Evolutionary conservation across 2,113 vertebrate genomes (phyloP).

Genomic region (Oryzias curvinotus): DNA sequence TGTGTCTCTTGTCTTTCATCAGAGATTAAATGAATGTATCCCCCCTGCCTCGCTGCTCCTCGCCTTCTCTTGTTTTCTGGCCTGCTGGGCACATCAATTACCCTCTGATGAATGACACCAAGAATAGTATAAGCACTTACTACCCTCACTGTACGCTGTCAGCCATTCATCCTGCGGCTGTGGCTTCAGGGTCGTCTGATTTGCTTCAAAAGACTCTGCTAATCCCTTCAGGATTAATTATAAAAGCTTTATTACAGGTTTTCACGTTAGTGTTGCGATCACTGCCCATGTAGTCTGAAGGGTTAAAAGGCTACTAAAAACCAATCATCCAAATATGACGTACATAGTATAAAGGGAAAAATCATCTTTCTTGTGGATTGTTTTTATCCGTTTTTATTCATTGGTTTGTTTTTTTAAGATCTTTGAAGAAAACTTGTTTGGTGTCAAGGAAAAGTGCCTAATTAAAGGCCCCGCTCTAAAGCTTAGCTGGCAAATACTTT

Average conservation of each 20-base stretch:
- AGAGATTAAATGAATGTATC: constrained; percentile 60
- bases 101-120: constrained; percentile 64
- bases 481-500: no score
- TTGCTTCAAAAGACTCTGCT: constrained; percentile 34
- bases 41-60: constrained; percentile 27
- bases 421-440: no score
- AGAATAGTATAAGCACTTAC: constrained; percentile 50
- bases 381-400: background rate
- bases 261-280: constrained; percentile 7
- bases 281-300: background rate
- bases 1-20: constrained; percentile 65
- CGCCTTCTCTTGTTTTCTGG: constrained; percentile 60
- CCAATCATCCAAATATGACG: background rate
- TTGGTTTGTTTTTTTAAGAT: no score
- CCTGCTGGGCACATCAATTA: constrained; percentile 63
- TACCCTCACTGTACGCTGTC: constrained; percentile 39
- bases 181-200: constrained; percentile 33
- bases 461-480: no score
- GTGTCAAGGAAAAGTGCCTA: no score
- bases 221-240: constrained; percentile 55
- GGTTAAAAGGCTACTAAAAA: background rate
- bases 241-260: constrained; percentile 36
- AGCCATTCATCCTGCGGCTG: constrained; percentile 47
- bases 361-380: no score
- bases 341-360: background rate